A percentile compares a stretch with the other conserved stretches of the same genome.
phyloP scores from a whole-genome alignment of 2,888 invertebrate genomes.

The Pollenia labialis region DNA sequence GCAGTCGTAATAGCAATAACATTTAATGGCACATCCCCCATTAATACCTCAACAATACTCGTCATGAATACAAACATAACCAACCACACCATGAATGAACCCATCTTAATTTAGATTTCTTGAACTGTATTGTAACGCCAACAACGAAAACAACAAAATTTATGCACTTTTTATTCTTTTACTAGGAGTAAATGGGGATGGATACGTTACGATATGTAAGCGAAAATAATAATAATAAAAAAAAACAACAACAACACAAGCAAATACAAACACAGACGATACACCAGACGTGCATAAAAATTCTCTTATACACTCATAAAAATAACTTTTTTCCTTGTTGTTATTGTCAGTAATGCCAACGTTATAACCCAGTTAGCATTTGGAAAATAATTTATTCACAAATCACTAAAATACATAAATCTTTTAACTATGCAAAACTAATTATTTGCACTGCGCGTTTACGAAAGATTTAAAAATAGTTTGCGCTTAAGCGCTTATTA shows the following conservation, averaged over 20 bases:
- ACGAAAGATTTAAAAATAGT: no score
- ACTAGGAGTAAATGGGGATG: conserved; percentile 15
- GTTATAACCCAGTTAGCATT: conserved; percentile 9
- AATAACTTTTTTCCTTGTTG: conserved; percentile 44
- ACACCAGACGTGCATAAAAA: conserved; percentile 59
- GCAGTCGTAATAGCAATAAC: conserved; percentile 30
- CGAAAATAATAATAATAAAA: conserved; percentile 21
- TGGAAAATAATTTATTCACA: no score
- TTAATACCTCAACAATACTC: conserved; percentile 37
- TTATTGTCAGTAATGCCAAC: conserved; percentile 53
- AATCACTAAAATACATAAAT: no score
- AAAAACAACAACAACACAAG: conserved; percentile 15
- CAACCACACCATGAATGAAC: conserved; percentile 61
- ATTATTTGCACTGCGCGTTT: no score
- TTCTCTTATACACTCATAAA: conserved; percentile 47
- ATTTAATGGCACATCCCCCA: conserved; percentile 42
- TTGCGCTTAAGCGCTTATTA: no score
- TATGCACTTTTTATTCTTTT: conserved; percentile 41
- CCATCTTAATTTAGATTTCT: conserved; percentile 63
- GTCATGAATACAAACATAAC: conserved; percentile 51
- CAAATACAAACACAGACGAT: conserved; percentile 12
- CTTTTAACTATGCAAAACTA: no score
- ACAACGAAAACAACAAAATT: conserved; percentile 30
- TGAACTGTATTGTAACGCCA: conserved; percentile 53
- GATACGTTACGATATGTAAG: conserved; percentile 39